Conservation (phyloP, 2,797 vertebrate genomes). For the Hypotaenidia okinawae region DNA sequence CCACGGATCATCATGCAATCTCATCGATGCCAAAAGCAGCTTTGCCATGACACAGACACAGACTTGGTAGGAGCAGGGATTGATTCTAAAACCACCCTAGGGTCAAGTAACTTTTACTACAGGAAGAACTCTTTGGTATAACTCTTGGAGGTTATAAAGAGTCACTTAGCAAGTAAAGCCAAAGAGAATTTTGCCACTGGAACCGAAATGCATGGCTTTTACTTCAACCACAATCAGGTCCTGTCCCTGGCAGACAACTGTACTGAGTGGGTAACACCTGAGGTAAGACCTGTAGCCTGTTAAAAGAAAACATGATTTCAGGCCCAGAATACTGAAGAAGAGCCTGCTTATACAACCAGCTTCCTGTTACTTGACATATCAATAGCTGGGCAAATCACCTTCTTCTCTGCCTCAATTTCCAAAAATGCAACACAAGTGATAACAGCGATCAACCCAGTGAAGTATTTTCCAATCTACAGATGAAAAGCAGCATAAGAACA, state of each 20-base stretch:
- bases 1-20: not conserved
- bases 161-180: not conserved
- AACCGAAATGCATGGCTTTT: not conserved
- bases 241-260: not conserved
- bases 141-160: not conserved
- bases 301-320: not conserved
- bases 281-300: not conserved
- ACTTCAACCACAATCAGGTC: not conserved
- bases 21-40: not conserved
- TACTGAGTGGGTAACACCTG: not conserved
- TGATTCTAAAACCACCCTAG: not conserved
- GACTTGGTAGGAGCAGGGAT: not conserved
- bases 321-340: not conserved
- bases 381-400: not conserved
- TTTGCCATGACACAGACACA: not conserved
- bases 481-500: not conserved
- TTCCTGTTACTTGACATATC: not conserved
- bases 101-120: not conserved
- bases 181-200: not conserved
- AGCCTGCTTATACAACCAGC: not conserved
- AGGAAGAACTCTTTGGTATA: not conserved
- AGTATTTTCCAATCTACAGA: not conserved
- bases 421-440: not conserved
- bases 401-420: not conserved
- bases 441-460: not conserved